phyloP scores from a whole-genome alignment of 30 jellyfish, hydroid and myxozoan genomes.

The Aurelia sp. region DNA sequence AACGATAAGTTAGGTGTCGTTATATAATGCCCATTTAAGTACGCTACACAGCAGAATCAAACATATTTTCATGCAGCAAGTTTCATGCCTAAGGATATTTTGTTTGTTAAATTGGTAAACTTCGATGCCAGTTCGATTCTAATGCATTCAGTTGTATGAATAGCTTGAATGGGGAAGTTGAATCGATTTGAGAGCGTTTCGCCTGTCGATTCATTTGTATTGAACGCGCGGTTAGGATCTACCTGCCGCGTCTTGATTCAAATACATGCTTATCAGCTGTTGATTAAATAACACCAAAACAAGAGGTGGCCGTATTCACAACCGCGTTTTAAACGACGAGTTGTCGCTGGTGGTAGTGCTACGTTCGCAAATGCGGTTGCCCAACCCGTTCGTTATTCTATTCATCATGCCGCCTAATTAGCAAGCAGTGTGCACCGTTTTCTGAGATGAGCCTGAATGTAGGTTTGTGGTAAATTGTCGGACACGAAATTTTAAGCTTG shows the following conservation, averaged over 20 bases:
- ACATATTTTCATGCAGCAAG: conserved; percentile 18
- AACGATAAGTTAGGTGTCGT: no score
- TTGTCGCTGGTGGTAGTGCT: conserved; percentile 2
- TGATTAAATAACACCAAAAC: conserved; percentile 35
- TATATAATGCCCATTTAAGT: no score
- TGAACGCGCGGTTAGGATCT: conserved; percentile 10
- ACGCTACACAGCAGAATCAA: background rate
- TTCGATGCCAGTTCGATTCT: conserved; percentile 19
- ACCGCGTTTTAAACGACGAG: conserved; percentile 42
- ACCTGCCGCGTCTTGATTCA: conserved; percentile 37
- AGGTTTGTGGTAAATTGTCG: no score
- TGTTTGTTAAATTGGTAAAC: conserved; percentile 21
- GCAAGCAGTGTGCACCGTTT: background rate
- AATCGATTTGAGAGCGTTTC: background rate
- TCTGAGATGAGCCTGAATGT: background rate
- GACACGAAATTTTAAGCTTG: no score
- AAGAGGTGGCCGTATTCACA: conserved; percentile 57
- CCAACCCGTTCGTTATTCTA: background rate
- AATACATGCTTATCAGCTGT: conserved; percentile 32
- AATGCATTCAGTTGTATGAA: conserved; percentile 24
- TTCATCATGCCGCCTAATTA: background rate
- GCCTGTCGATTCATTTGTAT: conserved; percentile 14
- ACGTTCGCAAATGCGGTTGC: conserved; percentile 25
- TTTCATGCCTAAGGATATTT: background rate
- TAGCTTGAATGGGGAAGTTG: conserved; percentile 13